Percentiles rank a stretch among this genome's conserved stretches.
phyloP scores from a whole-genome alignment of 2,113 vertebrate genomes.

The Motacilla alba region DNA sequence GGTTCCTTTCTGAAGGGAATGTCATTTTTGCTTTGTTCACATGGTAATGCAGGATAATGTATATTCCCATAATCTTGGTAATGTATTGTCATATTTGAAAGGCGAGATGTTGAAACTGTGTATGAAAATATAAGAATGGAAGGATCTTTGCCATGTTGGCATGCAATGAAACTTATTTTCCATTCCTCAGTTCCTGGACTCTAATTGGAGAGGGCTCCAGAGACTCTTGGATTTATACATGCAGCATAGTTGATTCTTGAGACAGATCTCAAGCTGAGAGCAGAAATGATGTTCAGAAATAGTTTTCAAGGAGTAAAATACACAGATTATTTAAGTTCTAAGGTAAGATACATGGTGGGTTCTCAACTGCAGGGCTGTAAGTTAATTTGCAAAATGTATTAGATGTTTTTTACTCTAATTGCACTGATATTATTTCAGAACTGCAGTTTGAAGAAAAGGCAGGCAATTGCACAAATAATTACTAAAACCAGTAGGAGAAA shows the following conservation, averaged over 20 bases:
- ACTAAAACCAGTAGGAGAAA: neutral
- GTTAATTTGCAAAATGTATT: neutral
- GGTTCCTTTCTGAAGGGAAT: neutral
- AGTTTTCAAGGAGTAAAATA: neutral
- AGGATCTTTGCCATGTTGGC: neutral
- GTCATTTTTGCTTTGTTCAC: neutral
- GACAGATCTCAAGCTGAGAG: neutral
- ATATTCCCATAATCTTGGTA: neutral
- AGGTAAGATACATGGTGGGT: neutral
- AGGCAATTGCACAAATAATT: neutral
- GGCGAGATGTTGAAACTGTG: neutral
- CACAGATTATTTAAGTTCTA: neutral
- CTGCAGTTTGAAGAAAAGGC: neutral
- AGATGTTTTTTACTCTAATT: neutral
- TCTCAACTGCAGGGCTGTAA: neutral
- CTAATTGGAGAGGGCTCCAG: neutral
- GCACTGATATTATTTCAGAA: neutral
- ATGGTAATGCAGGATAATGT: neutral
- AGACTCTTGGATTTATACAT: neutral
- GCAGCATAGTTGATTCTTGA: neutral
- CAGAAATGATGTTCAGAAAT: neutral
- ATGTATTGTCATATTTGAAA: constrained; percentile 7
- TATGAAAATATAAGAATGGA: neutral
- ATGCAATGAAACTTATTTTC: neutral
- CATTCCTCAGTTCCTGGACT: neutral